Conservation (phyloP, 2,888 invertebrate genomes). For the Tetragnatha montana region DNA sequence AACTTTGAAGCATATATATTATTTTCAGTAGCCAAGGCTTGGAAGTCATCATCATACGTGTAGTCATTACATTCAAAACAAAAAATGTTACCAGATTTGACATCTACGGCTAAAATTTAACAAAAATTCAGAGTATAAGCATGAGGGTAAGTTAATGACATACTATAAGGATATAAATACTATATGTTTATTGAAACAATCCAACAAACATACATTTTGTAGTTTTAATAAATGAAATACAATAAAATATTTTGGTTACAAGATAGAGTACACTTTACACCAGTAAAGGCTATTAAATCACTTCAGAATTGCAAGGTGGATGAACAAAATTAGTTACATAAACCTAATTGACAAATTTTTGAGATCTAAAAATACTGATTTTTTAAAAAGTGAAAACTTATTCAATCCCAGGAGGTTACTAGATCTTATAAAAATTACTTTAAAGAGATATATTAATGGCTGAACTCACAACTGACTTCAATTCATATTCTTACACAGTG, state of each 20-base stretch:
- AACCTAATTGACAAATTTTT: background rate
- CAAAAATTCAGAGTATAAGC: background rate
- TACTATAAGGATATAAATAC: too few species aligned
- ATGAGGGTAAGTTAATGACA: too few species aligned
- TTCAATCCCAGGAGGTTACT: too few species aligned
- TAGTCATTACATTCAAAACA: conserved; percentile 95
- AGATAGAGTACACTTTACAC: too few species aligned
- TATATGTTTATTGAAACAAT: background rate
- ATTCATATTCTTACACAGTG: too few species aligned
- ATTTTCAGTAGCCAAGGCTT: conserved; percentile 76
- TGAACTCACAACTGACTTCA: too few species aligned
- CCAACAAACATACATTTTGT: background rate
- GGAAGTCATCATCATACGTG: conserved; percentile 87
- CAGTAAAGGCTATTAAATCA: too few species aligned
- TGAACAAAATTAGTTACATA: background rate
- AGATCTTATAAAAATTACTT: too few species aligned
- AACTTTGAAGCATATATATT: conserved; percentile 71
- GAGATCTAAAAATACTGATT: too few species aligned
- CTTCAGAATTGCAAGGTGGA: background rate
- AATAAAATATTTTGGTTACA: too few species aligned
- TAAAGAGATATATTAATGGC: too few species aligned
- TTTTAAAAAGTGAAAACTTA: background rate
- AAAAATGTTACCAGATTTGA: conserved; percentile 90
- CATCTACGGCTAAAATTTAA: conserved; percentile 83
- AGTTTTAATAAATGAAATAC: too few species aligned